A percentile compares a stretch with the other conserved stretches of the same genome.
phyloP scores from a whole-genome alignment of 2,797 vertebrate species.

The Euthynnus affinis region DNA sequence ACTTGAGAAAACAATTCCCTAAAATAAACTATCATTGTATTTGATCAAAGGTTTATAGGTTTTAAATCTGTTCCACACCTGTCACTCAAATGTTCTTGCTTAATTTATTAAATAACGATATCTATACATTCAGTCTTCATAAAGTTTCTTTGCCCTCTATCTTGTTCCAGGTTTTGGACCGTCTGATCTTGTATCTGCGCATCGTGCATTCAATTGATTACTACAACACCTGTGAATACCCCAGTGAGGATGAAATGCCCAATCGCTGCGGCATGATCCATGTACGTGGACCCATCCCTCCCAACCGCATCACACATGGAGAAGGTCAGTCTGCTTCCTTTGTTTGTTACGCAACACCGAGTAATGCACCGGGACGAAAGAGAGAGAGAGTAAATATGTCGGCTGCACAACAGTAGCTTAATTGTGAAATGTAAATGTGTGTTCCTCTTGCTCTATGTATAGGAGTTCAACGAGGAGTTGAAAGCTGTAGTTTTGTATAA shows the following conservation, averaged over 20 bases:
- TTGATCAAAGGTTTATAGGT: neutral
- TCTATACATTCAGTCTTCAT: neutral
- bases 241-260: conserved; percentile 97
- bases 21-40: neutral
- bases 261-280: conserved; percentile 96
- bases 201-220: conserved; percentile 95
- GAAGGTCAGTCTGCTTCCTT: conserved; percentile 83
- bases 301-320: conserved; percentile 92
- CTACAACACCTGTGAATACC: conserved; percentile 95
- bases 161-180: conserved; percentile 90
- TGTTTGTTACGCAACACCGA: neutral
- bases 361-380: neutral
- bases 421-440: neutral
- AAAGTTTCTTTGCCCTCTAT: neutral
- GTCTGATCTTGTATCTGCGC: conserved; percentile 91
- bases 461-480: neutral
- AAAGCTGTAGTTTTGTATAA: neutral
- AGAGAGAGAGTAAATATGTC: neutral
- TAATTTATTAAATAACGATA: neutral
- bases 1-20: neutral
- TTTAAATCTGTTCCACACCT: no score
- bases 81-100: neutral
- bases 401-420: neutral
- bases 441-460: neutral
- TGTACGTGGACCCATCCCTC: conserved; percentile 93